Evolutionary conservation across 2,888 invertebrate genomes (phyloP).

Genomic region (Idaea dimidiata): DNA sequence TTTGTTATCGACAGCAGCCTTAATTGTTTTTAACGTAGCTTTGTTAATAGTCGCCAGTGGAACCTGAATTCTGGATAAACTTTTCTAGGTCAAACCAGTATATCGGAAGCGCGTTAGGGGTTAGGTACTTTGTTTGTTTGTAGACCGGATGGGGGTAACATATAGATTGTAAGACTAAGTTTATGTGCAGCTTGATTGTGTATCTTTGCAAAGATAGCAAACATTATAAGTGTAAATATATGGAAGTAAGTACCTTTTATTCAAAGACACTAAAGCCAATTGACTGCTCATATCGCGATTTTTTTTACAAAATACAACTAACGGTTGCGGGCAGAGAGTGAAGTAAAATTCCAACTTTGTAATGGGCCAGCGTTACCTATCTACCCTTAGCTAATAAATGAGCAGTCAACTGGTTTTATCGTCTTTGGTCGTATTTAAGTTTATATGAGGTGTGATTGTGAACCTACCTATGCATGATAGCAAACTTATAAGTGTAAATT

Average conservation of each 20-base stretch:
- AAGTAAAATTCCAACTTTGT: too few relatives aligned
- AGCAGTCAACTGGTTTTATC: too few relatives aligned
- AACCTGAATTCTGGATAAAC: background rate
- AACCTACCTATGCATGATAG: too few relatives aligned
- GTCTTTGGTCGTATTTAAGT: too few relatives aligned
- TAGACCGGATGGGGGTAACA: background rate
- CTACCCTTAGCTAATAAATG: too few relatives aligned
- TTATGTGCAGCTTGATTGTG: background rate
- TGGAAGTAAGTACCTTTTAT: background rate
- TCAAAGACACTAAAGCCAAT: too few relatives aligned
- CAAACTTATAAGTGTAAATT: background rate
- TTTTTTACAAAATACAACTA: too few relatives aligned
- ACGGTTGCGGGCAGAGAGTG: too few relatives aligned
- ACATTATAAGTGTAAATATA: background rate
- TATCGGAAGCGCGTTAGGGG: background rate
- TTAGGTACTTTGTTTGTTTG: background rate
- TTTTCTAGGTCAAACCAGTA: background rate
- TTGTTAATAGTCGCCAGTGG: constrained; percentile 1
- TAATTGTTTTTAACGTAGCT: background rate
- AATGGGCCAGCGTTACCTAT: too few relatives aligned
- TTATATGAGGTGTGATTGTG: too few relatives aligned
- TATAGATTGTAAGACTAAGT: background rate
- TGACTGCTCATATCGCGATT: too few relatives aligned
- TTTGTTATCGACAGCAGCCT: background rate
- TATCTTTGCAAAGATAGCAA: background rate